phyloP scores from a whole-genome alignment of 2,888 invertebrate species.

The Ferdinandea cuprea region DNA sequence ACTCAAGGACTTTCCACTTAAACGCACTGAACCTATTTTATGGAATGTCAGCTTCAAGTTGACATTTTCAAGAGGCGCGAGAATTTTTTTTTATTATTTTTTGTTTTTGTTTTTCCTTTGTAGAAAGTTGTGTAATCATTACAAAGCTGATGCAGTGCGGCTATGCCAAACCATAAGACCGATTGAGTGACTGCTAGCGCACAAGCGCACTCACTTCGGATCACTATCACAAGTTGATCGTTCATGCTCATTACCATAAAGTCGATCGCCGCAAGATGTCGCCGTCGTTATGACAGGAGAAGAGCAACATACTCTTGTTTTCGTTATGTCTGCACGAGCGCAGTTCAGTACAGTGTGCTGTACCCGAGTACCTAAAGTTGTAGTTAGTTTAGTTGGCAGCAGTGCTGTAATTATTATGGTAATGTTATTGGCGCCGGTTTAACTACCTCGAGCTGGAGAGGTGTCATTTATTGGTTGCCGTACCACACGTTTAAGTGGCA shows the following conservation, averaged over 20 bases:
- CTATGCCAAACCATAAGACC: conserved; percentile 6
- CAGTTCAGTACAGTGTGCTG: neutral
- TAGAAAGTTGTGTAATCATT: conserved; percentile 56
- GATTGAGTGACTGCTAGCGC: conserved; percentile 7
- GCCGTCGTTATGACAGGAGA: conserved; percentile 65
- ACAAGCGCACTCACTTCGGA: conserved; percentile 25
- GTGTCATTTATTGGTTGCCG: conserved; percentile 63
- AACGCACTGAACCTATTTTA: conserved; percentile 32
- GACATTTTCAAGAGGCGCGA: conserved; percentile 41
- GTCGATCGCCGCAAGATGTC: conserved; percentile 72
- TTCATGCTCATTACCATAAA: conserved; percentile 68
- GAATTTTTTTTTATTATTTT: too few species aligned
- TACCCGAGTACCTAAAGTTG: too few species aligned
- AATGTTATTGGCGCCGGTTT: conserved; percentile 68
- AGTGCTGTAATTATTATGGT: conserved; percentile 67
- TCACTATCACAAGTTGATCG: conserved; percentile 62
- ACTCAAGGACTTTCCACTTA: conserved; percentile 36
- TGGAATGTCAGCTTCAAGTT: conserved; percentile 24
- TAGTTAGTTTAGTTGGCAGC: conserved; percentile 5
- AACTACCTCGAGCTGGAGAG: conserved; percentile 43
- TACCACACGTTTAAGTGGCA: conserved; percentile 48
- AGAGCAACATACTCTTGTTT: conserved; percentile 51
- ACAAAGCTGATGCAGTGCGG: neutral
- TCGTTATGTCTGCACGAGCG: conserved; percentile 41
- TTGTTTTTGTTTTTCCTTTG: neutral